These are phyloP conservation scores for Stramonita haemastoma DNA, from an alignment of 2,888 invertebrate species.

Conservation along the genomic window DNA sequence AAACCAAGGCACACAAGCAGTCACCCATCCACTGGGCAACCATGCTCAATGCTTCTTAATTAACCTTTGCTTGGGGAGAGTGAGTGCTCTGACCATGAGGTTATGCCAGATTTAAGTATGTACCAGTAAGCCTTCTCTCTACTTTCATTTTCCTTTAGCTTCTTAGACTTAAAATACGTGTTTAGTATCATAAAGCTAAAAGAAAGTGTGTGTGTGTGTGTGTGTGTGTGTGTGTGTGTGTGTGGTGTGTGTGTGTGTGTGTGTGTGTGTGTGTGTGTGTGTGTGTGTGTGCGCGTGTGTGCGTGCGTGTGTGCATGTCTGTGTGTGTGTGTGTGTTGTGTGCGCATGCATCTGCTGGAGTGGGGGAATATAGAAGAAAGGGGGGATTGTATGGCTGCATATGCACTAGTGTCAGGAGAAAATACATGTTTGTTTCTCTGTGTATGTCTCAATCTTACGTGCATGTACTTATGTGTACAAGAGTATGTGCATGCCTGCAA, in stretches of 20 bases:
- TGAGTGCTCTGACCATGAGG: no score
- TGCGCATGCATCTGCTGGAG: neutral
- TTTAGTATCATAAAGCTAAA: no score
- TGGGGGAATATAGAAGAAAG: neutral
- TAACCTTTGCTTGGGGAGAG: no score
- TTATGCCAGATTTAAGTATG: no score
- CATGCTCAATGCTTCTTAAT: no score
- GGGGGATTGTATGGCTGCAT: neutral
- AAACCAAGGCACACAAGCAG: no score
- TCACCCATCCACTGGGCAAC: no score
- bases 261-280: neutral
- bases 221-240: constrained; percentile 11
- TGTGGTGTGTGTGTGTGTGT: neutral
- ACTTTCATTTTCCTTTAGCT: no score
- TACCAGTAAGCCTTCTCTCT: no score
- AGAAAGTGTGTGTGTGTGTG: neutral
- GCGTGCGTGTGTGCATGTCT: constrained; percentile 3
- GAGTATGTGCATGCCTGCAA: no score
- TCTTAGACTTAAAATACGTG: no score
- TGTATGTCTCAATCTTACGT: neutral
- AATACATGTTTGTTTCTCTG: constrained; percentile 1
- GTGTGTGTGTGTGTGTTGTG: constrained; percentile 13
- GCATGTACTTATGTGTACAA: neutral
- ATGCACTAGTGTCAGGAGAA: neutral
- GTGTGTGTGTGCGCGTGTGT: neutral